phyloP scores from a whole-genome alignment of 2,797 vertebrate species.

The Lepilemur ruficaudatus region DNA sequence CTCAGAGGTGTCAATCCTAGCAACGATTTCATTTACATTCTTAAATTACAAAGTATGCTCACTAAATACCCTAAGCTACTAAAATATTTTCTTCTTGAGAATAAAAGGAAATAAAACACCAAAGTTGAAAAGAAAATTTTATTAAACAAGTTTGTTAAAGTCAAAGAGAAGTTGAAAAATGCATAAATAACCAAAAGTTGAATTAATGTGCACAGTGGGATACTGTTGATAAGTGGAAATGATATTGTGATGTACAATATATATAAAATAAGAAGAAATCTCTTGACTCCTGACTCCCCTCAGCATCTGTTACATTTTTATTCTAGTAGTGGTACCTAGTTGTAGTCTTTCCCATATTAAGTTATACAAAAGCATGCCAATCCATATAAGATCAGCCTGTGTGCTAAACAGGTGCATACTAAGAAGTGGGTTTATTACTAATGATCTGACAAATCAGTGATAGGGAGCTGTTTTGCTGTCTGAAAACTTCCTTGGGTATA shows the following conservation, averaged over 20 bases:
- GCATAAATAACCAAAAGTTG: not conserved
- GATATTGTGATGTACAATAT: not conserved
- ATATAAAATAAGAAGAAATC: not conserved
- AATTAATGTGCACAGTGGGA: not conserved
- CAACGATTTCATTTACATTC: conserved; percentile 29
- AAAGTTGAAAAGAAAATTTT: not conserved
- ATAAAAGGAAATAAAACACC: not conserved
- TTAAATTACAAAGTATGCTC: not conserved
- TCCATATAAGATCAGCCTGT: not conserved
- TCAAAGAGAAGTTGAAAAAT: conserved; percentile 30
- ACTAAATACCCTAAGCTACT: not conserved
- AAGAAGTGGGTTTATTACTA: not conserved
- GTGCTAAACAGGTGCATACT: not conserved
- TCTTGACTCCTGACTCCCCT: not conserved
- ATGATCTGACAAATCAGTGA: not conserved
- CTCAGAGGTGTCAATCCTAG: not conserved
- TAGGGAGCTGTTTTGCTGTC: not conserved
- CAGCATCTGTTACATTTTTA: not conserved
- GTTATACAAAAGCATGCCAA: not conserved
- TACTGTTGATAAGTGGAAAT: not conserved
- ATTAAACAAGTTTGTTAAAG: not conserved
- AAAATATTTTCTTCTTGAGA: not conserved
- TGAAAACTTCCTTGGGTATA: not conserved
- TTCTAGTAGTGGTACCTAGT: not conserved
- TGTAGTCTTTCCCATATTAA: not conserved